A percentile compares a stretch with the other conserved stretches of the same genome.
phyloP scores from a whole-genome alignment of 2,113 vertebrate species.

The Stomatorhinus ivindoensis region DNA sequence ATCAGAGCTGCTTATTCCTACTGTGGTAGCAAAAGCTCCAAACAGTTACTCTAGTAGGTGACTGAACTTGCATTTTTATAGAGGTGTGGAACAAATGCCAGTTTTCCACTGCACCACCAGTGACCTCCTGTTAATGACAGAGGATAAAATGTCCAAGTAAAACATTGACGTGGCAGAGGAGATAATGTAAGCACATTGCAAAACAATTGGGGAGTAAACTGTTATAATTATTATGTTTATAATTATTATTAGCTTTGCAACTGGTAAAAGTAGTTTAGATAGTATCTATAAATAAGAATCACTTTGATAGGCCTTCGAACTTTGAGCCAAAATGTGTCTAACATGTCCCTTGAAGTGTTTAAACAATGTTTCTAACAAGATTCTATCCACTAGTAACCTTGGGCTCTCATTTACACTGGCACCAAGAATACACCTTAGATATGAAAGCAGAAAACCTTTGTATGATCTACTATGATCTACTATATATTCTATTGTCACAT shows the following conservation, averaged over 20 bases:
- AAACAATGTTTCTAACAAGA: not conserved
- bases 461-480: no score
- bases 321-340: not conserved
- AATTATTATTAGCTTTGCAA: not conserved
- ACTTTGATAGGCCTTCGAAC: not conserved
- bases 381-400: not conserved
- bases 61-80: not conserved
- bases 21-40: not conserved
- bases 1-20: not conserved
- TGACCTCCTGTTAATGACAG: constrained; percentile 9
- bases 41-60: not conserved
- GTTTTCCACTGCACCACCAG: not conserved
- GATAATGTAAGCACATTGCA: not conserved
- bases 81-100: not conserved
- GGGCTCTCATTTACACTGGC: not conserved
- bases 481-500: not conserved
- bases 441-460: not conserved
- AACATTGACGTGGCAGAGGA: not conserved
- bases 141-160: not conserved
- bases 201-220: not conserved
- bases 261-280: not conserved
- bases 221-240: not conserved
- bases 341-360: not conserved
- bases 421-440: not conserved
- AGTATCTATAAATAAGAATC: not conserved